phyloP scores from a whole-genome alignment of 1,140 invertebrate species.

The Saxidomus purpurata region DNA sequence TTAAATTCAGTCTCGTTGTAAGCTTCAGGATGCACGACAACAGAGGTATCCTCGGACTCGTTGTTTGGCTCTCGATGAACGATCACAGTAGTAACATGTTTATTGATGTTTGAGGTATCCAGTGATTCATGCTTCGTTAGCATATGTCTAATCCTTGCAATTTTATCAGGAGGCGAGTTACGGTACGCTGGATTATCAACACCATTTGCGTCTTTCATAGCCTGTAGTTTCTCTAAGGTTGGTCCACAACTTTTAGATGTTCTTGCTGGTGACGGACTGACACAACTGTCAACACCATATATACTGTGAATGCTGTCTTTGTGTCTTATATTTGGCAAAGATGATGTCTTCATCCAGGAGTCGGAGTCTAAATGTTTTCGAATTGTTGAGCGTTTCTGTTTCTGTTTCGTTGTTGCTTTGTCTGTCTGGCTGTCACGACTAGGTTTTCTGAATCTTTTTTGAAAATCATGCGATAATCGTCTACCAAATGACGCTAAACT shows the following conservation, averaged over 20 bases:
- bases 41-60: conserved; percentile 1
- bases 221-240: conserved; percentile 18
- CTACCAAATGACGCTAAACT: conserved; percentile 49
- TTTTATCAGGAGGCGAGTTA: conserved; percentile 66
- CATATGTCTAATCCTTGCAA: not conserved
- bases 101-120: conserved; percentile 56
- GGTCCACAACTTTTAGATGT: conserved; percentile 64
- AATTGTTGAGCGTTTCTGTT: conserved; percentile 46
- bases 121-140: conserved; percentile 59
- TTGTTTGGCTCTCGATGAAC: conserved; percentile 46
- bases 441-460: conserved; percentile 62
- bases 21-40: not conserved
- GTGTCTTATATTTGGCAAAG: conserved; percentile 79
- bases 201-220: conserved; percentile 45
- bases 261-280: not conserved
- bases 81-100: conserved; percentile 56
- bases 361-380: conserved; percentile 61
- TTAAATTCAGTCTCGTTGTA: conserved; percentile 10
- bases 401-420: conserved; percentile 50
- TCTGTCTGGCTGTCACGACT: conserved; percentile 58
- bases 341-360: conserved; percentile 81
- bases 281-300: not conserved
- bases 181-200: conserved; percentile 73
- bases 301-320: conserved; percentile 62
- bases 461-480: conserved; percentile 69